Percentiles rank a stretch among this genome's conserved stretches.
Conservation (phyloP, 1,140 invertebrate species). For the Panagrolaimus sp. region DNA sequence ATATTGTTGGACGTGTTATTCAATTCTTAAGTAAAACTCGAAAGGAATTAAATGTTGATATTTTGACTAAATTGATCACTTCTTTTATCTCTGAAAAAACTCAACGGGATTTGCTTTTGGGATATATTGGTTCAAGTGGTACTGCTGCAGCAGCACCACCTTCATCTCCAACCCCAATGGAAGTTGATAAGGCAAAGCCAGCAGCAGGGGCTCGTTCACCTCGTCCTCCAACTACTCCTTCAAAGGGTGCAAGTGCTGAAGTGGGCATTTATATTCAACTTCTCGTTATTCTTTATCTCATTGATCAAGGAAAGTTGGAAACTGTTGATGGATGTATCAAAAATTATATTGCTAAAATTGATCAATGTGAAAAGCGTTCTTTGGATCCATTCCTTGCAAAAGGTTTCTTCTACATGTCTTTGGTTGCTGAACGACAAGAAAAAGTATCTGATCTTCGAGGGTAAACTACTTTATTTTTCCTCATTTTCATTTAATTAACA, state of each 20-base stretch:
- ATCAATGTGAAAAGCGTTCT: constrained; percentile 79
- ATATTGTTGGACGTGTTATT: constrained; percentile 34
- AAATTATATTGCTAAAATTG: constrained; percentile 78
- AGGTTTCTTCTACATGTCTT: constrained; percentile 91
- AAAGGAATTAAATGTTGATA: constrained; percentile 33
- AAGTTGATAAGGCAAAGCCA: constrained; percentile 30
- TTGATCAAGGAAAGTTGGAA: constrained; percentile 68
- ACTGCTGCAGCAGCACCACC: constrained; percentile 12
- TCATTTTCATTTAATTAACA: neutral
- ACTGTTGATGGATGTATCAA: constrained; percentile 64
- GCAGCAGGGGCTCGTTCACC: neutral
- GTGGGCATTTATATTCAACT: constrained; percentile 91
- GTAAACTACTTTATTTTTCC: constrained; percentile 54
- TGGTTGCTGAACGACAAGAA: constrained; percentile 82
- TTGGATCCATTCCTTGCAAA: constrained; percentile 89
- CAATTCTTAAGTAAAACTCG: constrained; percentile 33
- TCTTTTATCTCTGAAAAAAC: constrained; percentile 17
- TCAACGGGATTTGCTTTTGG: constrained; percentile 25
- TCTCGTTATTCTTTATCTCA: constrained; percentile 78
- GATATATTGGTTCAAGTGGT: constrained; percentile 23
- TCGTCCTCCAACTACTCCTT: constrained; percentile 7
- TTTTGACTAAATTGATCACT: constrained; percentile 30
- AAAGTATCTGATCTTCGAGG: constrained; percentile 79
- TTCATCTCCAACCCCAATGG: constrained; percentile 24
- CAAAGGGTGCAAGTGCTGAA: constrained; percentile 69